Base-by-base conservation (phyloP, 1,140 invertebrate species). In the Pseudomyrmex sp. region DNA sequence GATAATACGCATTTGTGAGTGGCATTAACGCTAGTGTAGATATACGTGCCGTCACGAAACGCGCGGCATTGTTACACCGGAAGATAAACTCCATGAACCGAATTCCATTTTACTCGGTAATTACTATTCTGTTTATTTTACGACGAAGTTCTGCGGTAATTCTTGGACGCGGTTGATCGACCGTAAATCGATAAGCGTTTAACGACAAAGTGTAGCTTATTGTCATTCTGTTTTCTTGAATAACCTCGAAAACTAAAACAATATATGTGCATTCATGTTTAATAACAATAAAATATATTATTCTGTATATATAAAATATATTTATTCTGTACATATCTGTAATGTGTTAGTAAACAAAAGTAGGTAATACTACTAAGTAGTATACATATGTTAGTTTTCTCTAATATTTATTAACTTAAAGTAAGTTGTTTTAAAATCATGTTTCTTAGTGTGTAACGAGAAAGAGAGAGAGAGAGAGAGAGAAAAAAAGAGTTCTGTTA, bases 81-180 rank as follows among this genome's bases (percentile, higher is more conserved):
- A 84, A 84, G 83, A 84, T 80, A 84, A 84, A 84, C 66, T 70
- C 65, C 23, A 44, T 46, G n/a, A 20, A 54, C 58, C 54, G 63
- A 80, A 84, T 84, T 84, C 75, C 66, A 84, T 80, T 80, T 84
- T 50, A 69, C 62, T 69, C 63, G n/a, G 58, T 80, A 84, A 84
- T 70, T 80, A 70, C 56, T 70, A 80, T 84, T 80, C 83, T 68
- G 75, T 84, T 84, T 84, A 80, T 65, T 80, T 50, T 70, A 26
- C 59, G 50, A 52, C 13, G 18, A 12, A 82, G 59, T 75, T 82
- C 74, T 75, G 69, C 59, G 15, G 3, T 48, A 9, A 15, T 59
- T 82, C 48, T 63, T 20, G 35, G 74, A 48, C 52, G 65, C 46
- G 46, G 44, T 44, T 26, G 23, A 82, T 82, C 48, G 79, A 46